These are phyloP conservation scores for Uria lomvia DNA, from an alignment of 2,113 vertebrate species.

Conservation along the genomic window DNA sequence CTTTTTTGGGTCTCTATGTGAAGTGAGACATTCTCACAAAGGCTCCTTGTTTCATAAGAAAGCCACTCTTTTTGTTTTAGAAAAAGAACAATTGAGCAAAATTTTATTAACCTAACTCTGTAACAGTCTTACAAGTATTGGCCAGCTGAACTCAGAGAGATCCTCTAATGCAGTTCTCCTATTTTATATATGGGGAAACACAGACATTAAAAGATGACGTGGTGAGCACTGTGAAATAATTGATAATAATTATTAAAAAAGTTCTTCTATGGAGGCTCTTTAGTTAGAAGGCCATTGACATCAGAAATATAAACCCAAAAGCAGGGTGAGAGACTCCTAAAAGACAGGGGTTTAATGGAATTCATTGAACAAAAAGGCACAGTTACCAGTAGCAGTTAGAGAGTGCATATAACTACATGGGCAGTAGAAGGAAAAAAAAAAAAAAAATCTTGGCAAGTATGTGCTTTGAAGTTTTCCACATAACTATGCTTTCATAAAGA, in stretches of 20 bases:
- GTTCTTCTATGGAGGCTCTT: rapidly evolving
- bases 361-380: not conserved
- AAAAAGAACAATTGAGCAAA: not conserved
- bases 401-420: not conserved
- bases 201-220: not conserved
- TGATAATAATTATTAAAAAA: not conserved
- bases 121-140: not conserved
- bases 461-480: not conserved
- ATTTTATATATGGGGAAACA: not conserved
- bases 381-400: not conserved
- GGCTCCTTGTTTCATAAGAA: not conserved
- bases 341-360: rapidly evolving
- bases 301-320: not conserved
- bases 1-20: not conserved
- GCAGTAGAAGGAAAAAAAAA: not conserved
- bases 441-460: not conserved
- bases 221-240: not conserved
- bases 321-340: not conserved
- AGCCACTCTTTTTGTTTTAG: not conserved
- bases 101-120: not conserved
- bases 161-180: not conserved
- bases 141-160: not conserved
- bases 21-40: not conserved
- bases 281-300: rapidly evolving
- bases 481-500: not conserved